Evolutionary conservation across 2,113 vertebrate genomes (phyloP).

Genomic region (Leptocoma aspasia): DNA sequence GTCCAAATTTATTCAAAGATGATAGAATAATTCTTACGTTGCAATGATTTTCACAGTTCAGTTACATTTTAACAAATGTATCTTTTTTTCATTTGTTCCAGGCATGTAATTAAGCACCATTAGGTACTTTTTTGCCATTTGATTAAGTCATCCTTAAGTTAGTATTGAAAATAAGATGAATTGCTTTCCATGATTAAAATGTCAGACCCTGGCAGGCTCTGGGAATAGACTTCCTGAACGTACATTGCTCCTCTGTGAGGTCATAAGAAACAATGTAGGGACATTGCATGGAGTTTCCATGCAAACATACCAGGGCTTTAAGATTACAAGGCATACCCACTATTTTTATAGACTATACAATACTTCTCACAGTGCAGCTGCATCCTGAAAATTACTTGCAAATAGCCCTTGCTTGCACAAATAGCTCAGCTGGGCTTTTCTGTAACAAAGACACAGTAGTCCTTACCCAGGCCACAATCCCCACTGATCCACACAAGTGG

Average conservation of each 20-base stretch:
- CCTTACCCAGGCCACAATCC: background rate
- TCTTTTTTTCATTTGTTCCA: conserved; percentile 33
- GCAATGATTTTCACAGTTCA: conserved; percentile 47
- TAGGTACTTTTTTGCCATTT: conserved; percentile 60
- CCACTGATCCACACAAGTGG: background rate
- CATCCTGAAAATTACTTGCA: background rate
- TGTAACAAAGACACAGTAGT: background rate
- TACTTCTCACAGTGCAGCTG: background rate
- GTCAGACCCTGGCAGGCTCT: conserved; percentile 25
- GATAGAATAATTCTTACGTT: background rate
- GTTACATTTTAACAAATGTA: conserved; percentile 27
- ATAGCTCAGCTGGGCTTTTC: background rate
- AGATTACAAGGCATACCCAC: conserved; percentile 1
- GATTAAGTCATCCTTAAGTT: conserved; percentile 58
- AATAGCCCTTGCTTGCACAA: background rate
- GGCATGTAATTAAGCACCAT: conserved; percentile 64
- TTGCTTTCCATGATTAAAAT: conserved; percentile 43
- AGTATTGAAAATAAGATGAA: conserved; percentile 58
- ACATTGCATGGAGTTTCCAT: conserved; percentile 30
- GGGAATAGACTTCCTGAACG: conserved; percentile 23
- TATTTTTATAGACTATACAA: conserved; percentile 43
- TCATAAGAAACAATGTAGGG: conserved; percentile 21
- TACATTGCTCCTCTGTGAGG: conserved; percentile 33
- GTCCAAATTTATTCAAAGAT: background rate
- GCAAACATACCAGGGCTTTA: conserved; percentile 51